phyloP scores from a whole-genome alignment of 2,797 vertebrate species.

The Sebastiscus albofasciatus region DNA sequence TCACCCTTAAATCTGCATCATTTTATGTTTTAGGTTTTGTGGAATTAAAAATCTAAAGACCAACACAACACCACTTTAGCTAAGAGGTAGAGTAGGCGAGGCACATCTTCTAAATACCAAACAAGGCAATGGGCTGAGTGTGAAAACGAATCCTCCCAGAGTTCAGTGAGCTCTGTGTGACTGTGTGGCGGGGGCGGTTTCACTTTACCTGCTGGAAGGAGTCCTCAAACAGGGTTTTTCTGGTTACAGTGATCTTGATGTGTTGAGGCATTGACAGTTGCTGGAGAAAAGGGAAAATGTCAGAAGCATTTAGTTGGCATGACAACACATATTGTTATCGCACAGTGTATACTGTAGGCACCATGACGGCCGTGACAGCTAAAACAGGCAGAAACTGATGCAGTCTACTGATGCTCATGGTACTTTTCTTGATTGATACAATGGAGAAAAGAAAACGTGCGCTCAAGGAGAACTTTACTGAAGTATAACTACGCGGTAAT shows the following conservation, averaged over 20 bases:
- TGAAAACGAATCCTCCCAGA: background rate
- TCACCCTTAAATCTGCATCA: background rate
- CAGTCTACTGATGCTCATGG: background rate
- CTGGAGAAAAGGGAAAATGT: constrained; percentile 67
- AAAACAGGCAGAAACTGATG: background rate
- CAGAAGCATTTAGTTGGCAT: background rate
- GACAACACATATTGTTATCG: background rate
- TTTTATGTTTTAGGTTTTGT: background rate
- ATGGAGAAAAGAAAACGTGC: background rate
- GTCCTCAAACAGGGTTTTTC: constrained; percentile 97
- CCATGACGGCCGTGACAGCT: background rate
- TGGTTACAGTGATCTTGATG: constrained; percentile 94
- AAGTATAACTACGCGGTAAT: background rate
- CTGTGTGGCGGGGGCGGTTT: background rate
- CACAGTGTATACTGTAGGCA: background rate
- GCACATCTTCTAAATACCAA: background rate
- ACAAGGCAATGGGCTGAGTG: background rate
- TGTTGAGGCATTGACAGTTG: constrained; percentile 97
- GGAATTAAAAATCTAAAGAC: background rate
- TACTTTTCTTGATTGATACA: background rate
- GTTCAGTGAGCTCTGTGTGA: background rate
- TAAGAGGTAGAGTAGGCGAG: background rate
- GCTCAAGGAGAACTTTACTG: background rate
- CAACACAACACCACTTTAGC: background rate
- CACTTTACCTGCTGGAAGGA: constrained; percentile 95